Conservation (phyloP, 2,888 invertebrate species). For the Gnatocerus cornutus region DNA sequence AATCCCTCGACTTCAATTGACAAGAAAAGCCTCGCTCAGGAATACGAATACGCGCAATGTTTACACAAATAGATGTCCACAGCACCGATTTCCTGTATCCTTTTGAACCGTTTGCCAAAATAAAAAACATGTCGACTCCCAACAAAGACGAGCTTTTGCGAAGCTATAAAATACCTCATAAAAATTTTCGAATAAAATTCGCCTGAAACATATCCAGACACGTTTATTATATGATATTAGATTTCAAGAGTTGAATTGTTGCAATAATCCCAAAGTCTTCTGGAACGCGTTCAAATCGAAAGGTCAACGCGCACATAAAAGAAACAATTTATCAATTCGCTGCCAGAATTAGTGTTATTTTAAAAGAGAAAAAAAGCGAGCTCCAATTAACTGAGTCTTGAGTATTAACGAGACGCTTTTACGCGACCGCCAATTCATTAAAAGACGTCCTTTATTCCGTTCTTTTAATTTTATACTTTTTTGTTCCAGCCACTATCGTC, state of each 20-base stretch:
- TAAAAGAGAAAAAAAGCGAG: conserved; percentile 13
- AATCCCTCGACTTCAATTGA: conserved; percentile 21
- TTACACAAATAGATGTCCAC: conserved; percentile 22
- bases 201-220: conserved; percentile 31
- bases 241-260: conserved; percentile 20
- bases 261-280: conserved; percentile 21
- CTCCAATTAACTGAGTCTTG: conserved; percentile 51
- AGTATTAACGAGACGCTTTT: conserved; percentile 52
- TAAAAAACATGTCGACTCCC: conserved; percentile 17
- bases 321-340: background rate
- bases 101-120: conserved; percentile 14
- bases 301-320: conserved; percentile 19
- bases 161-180: conserved; percentile 13
- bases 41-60: conserved; percentile 28
- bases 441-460: conserved; percentile 37
- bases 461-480: conserved; percentile 45
- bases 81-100: conserved; percentile 12
- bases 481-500: conserved; percentile 46
- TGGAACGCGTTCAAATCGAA: conserved; percentile 21
- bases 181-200: conserved; percentile 35
- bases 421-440: conserved; percentile 48
- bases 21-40: conserved; percentile 29
- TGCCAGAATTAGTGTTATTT: background rate
- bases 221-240: conserved; percentile 35
- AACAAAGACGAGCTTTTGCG: conserved; percentile 19